phyloP scores from a whole-genome alignment of 2,888 invertebrate genomes.

The Seira sanloemensis region DNA sequence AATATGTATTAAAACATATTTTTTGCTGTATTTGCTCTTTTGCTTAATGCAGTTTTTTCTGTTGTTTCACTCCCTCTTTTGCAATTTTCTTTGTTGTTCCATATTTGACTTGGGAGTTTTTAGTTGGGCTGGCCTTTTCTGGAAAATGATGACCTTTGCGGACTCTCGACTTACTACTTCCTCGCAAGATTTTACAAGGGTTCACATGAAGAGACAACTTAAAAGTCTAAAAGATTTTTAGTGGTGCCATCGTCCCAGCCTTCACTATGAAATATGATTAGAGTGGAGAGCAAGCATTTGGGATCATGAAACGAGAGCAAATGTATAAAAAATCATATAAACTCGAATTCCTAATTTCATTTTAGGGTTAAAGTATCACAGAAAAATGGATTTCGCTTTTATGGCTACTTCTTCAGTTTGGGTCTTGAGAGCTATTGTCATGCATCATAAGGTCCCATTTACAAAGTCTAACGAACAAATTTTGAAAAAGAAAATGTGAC shows the following conservation, averaged over 20 bases:
- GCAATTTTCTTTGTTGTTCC: constrained; percentile 9
- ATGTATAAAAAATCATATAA: no score
- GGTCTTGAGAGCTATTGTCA: background rate
- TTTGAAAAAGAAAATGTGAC: background rate
- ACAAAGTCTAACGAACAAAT: background rate
- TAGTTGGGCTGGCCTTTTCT: background rate
- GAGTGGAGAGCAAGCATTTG: background rate
- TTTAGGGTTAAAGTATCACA: constrained; percentile 1
- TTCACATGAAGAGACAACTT: constrained; percentile 4
- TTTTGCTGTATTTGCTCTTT: background rate
- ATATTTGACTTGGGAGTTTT: background rate
- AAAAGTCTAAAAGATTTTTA: background rate
- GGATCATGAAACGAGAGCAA: constrained; percentile 3
- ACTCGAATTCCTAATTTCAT: background rate
- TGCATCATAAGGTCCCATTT: constrained; percentile 6
- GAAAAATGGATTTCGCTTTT: constrained; percentile 16
- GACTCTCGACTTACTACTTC: background rate
- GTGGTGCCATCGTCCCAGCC: background rate
- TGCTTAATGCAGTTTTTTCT: background rate
- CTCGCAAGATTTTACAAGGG: background rate
- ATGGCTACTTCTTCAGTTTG: background rate
- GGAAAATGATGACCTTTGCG: constrained; percentile 15
- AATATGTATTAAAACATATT: no score
- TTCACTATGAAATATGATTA: constrained; percentile 3
- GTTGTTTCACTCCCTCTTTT: background rate